A percentile compares a stretch with the other conserved stretches of the same genome.
Conservation (phyloP, 2,113 vertebrate genomes). For the Grantiella picta region DNA sequence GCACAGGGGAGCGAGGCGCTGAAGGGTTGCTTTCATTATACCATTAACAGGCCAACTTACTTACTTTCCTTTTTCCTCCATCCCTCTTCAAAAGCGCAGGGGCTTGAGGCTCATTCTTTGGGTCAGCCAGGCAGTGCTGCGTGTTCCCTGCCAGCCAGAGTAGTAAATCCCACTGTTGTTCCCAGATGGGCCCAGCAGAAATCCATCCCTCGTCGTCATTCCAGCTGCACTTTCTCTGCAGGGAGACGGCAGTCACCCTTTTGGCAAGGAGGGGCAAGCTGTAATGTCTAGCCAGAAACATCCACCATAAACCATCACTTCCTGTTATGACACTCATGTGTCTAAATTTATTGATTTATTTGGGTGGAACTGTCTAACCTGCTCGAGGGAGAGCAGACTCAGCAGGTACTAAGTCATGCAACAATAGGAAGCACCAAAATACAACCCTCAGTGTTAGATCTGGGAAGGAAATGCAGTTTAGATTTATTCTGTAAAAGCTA, state of each 20-base stretch:
- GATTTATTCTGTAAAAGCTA: background rate
- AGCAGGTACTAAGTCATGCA: background rate
- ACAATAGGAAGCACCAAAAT: background rate
- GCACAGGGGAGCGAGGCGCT: background rate
- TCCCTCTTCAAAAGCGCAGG: background rate
- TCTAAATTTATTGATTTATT: constrained; percentile 51
- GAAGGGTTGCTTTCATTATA: constrained; percentile 30
- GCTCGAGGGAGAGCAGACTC: background rate
- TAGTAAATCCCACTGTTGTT: background rate
- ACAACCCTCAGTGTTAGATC: background rate
- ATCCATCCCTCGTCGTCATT: background rate
- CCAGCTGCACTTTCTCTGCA: constrained; percentile 8
- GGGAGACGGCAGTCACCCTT: background rate
- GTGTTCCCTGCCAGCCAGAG: background rate
- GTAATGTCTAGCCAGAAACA: constrained; percentile 43
- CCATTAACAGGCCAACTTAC: background rate
- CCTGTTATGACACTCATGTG: constrained; percentile 46
- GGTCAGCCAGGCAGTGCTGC: background rate
- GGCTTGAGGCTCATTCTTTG: background rate
- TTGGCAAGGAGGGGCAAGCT: background rate
- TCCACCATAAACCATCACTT: constrained; percentile 41
- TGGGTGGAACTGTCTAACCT: background rate
- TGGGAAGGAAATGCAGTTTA: background rate
- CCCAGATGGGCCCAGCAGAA: background rate
- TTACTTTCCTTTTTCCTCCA: background rate